Evolutionary conservation across 2,888 invertebrate species (phyloP), one percentile per base, ranked within the genome.

Genomic region (Cheilosia scutellata): DNA sequence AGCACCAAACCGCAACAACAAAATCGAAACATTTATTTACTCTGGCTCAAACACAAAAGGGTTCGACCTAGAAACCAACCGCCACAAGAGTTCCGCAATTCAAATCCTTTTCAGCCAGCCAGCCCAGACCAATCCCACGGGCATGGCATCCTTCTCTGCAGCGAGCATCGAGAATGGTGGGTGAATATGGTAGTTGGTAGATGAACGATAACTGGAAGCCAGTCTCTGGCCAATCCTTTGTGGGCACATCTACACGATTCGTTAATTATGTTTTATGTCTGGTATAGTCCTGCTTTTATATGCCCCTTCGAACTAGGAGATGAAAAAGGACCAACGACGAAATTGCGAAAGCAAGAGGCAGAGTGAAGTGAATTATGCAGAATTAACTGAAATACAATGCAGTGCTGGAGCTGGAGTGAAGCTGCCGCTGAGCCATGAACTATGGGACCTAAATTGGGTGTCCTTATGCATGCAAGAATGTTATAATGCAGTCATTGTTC

Each of bases 211-310:
- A 42, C 65, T 42, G 42, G 13, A 44, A 31, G 11, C 16, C 13
- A 42, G 44, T 16, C 58, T 37, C 68, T 33, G 40, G 16, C 49
- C 62, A 42, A 51, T 82, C 70, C 70, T 63, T 82, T 70, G 68
- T 65, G 76, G 70, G 29, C 31, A 57, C 47, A 74, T 74, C 78
- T 49, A 74, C 62, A 63, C 49, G 72, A 83, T 78, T 83, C 55
- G 78, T 74, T 83, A 78, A 83, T 78, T 83, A 83, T 83, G 83
- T 68, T 78, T 74, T 78, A 74, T 83, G 63, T 83, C 78, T 74
- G 51, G 51, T 11, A 33, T 76, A 44, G 37, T 31, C 37, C 44
- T 25, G 53, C 31, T 25, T 4, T 11, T 16, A 2, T 13, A 25
- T 53, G 20, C n/a, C 5, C 47, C 33, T 37, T 27, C 55, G 5